phyloP scores from a whole-genome alignment of 1,140 invertebrate genomes.

The Drosophila kohkoa region DNA sequence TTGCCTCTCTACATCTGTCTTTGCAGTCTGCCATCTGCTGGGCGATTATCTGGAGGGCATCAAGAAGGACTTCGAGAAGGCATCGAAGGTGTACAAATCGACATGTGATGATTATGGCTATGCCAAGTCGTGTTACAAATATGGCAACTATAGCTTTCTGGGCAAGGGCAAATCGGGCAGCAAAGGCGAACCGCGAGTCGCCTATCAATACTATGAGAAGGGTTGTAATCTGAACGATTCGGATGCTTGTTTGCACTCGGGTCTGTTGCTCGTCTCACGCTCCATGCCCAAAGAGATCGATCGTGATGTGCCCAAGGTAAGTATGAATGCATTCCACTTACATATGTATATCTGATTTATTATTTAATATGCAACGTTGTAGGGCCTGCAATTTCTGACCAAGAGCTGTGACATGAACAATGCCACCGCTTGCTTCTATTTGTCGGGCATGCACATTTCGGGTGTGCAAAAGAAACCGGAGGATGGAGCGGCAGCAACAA shows the following conservation, averaged over 20 bases:
- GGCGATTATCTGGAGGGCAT: conserved; percentile 95
- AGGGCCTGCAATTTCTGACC: conserved; percentile 89
- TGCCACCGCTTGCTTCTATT: conserved; percentile 91
- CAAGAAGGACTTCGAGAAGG: conserved; percentile 91
- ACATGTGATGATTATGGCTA: conserved; percentile 94
- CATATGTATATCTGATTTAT: neutral
- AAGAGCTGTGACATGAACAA: conserved; percentile 90
- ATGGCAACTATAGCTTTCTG: conserved; percentile 89
- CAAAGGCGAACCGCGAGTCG: conserved; percentile 86
- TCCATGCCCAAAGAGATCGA: conserved; percentile 85
- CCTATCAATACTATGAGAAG: conserved; percentile 91
- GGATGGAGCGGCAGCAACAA: conserved; percentile 72
- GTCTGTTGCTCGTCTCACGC: conserved; percentile 88
- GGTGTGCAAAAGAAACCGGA: conserved; percentile 87
- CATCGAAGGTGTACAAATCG: conserved; percentile 91
- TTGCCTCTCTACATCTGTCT: neutral
- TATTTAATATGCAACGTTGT: neutral
- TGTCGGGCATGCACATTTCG: conserved; percentile 91
- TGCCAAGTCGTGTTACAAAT: conserved; percentile 94
- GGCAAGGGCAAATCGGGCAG: conserved; percentile 87
- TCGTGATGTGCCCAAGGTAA: conserved; percentile 87
- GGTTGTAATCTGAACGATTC: conserved; percentile 90
- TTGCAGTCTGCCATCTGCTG: conserved; percentile 94
- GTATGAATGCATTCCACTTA: neutral
- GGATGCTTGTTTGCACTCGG: conserved; percentile 91